phyloP scores from a whole-genome alignment of 1,140 invertebrate species.

The Bombus balteatus region DNA sequence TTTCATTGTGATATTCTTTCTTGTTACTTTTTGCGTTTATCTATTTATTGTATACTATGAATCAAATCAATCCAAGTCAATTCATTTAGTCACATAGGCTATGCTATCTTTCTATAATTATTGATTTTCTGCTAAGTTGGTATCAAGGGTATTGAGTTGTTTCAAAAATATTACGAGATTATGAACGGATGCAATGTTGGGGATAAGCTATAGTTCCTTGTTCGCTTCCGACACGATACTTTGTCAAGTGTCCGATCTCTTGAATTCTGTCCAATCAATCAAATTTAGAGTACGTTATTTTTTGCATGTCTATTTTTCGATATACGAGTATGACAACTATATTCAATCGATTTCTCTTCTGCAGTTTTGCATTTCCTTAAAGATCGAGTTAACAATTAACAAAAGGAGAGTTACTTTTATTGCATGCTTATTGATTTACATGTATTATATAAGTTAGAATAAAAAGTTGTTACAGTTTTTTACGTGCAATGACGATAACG shows the following conservation, averaged over 20 bases:
- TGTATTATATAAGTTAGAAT: background rate
- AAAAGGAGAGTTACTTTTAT: background rate
- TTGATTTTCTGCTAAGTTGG: background rate
- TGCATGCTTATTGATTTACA: no score
- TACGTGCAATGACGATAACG: background rate
- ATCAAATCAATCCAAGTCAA: background rate
- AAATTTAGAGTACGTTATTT: background rate
- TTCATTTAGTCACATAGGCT: background rate
- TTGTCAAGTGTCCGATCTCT: background rate
- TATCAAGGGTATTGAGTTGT: background rate
- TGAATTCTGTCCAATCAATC: background rate
- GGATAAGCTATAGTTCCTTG: background rate
- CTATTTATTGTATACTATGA: no score
- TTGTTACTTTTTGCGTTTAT: background rate
- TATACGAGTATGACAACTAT: background rate
- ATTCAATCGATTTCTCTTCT: background rate
- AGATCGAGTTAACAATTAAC: background rate
- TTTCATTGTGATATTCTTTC: slow-evolving; percentile 12
- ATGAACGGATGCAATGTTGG: background rate
- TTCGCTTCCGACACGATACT: background rate
- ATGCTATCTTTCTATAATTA: background rate
- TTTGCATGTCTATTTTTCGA: background rate
- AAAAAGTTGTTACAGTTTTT: background rate
- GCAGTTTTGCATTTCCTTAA: background rate
- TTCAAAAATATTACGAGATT: background rate